phyloP scores from a whole-genome alignment of 2,113 vertebrate genomes.

The Bufo gargarizans region DNA sequence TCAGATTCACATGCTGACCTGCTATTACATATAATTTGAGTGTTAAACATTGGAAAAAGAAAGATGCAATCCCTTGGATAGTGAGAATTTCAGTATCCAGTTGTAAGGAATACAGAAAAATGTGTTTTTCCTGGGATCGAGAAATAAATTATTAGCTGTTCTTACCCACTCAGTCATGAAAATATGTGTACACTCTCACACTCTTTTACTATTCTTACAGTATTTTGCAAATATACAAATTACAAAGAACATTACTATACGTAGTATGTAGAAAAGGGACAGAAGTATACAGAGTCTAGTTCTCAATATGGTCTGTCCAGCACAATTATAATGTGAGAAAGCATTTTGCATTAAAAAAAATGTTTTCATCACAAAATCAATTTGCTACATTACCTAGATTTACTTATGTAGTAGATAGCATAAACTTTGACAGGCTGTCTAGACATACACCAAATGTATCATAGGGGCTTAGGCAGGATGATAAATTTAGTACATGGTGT shows the following conservation, averaged over 20 bases:
- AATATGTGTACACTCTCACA: background rate
- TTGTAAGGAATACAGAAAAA: background rate
- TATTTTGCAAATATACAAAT: background rate
- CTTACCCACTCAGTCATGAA: background rate
- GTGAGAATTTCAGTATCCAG: background rate
- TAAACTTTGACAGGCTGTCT: no score
- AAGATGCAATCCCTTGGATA: slow-evolving; percentile 18
- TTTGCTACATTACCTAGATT: no score
- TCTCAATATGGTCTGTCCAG: no score
- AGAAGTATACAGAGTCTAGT: background rate
- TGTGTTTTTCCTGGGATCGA: background rate
- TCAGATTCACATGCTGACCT: slow-evolving; percentile 58
- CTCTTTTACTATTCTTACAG: background rate
- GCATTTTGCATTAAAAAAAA: no score
- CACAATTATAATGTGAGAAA: no score
- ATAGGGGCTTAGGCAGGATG: no score
- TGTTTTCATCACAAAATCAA: no score
- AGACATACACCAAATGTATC: no score
- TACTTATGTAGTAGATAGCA: no score
- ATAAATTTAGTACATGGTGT: no score
- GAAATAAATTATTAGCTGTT: background rate
- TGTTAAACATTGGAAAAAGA: slow-evolving; percentile 42
- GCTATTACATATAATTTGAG: slow-evolving; percentile 53
- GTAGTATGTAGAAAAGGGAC: background rate
- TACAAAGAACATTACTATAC: background rate